phyloP scores from a whole-genome alignment of 1,140 invertebrate species.

The Drosophila obscura region DNA sequence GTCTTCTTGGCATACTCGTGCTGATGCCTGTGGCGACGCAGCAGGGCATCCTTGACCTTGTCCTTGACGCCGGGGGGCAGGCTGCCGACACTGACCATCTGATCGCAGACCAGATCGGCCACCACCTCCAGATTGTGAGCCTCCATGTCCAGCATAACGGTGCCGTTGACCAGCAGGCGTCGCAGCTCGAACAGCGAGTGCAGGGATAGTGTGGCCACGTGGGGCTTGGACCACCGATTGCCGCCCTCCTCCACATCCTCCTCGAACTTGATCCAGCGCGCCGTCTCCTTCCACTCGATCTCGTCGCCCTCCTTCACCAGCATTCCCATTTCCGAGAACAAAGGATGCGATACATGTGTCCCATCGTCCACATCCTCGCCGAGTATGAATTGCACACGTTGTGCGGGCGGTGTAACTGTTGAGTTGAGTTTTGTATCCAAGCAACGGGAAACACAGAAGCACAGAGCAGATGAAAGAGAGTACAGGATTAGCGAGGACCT shows the following conservation, averaged over 20 bases:
- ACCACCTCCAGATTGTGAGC: slow-evolving; percentile 93
- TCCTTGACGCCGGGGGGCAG: slow-evolving; percentile 91
- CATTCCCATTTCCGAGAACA: slow-evolving; percentile 98
- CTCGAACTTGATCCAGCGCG: slow-evolving; percentile 97
- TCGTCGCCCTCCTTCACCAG: slow-evolving; percentile 93
- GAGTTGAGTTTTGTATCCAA: background rate
- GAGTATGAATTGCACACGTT: slow-evolving; percentile 97
- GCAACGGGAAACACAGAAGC: background rate
- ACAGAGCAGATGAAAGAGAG: background rate
- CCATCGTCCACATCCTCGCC: slow-evolving; percentile 96
- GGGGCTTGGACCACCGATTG: slow-evolving; percentile 97
- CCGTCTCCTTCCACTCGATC: slow-evolving; percentile 98
- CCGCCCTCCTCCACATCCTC: slow-evolving; percentile 97
- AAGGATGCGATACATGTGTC: slow-evolving; percentile 91
- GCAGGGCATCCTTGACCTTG: slow-evolving; percentile 93
- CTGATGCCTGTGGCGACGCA: slow-evolving; percentile 97
- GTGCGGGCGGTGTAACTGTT: slow-evolving; percentile 93
- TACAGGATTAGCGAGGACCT: slow-evolving; percentile 10
- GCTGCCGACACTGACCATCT: slow-evolving; percentile 92
- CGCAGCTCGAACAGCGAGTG: slow-evolving; percentile 95
- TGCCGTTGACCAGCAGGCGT: slow-evolving; percentile 93
- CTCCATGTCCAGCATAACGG: slow-evolving; percentile 96
- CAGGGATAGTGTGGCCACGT: slow-evolving; percentile 95
- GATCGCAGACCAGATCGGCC: slow-evolving; percentile 95
- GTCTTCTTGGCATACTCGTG: slow-evolving; percentile 92